Evolutionary conservation across 64 coral and sea anemone species (phyloP), one percentile per base, ranked within the genome.

Genomic region (Stichodactyla mertensii): DNA sequence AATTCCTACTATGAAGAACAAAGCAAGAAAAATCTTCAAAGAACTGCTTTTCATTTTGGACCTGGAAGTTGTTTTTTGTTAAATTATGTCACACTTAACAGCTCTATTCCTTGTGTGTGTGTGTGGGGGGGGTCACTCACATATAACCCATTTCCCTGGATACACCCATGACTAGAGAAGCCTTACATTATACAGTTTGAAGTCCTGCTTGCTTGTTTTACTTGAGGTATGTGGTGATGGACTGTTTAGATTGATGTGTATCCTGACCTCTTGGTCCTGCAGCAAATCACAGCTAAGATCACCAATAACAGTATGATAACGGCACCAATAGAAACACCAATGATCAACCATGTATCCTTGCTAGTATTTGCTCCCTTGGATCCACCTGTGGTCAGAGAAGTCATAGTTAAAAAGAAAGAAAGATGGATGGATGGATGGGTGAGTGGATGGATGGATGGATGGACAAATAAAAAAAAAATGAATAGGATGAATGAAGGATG

Each of bases 271-370:
- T 74, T 74, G 7, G 78, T 81, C 20, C 78, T 53, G 53, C 78
- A 81, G 78, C 78, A 81, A 19, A 81, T 55, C 5, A 55, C 78
- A 55, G 51, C 78, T 55, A 81, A 81, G 18, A 81, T 54, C 15
- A 81, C 53, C 13, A 81, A 51, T 11, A 81, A 81, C 52, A 81
- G 51, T 81, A 81, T 52, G 36, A 81, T 5, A 16, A 81, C 16
- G 54, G 78, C 78, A 5, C 78, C 78, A 55, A 81, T 81, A 16
- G 78, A 81, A 7, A 81, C 52, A 53, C 84, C 84, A 64, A 51
- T 52, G 15, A 52, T 67, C 24, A 52, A 23, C 59, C 84, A 61
- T 16, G 59, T 51, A 1, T 52, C 62, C 4, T 86, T 31, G 7
- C 56, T 57, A 10, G 66, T 20, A 4, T 69, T 55, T 14, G 6